Base-by-base conservation (phyloP, 2,797 vertebrate species). In the Salarias fasciatus region DNA sequence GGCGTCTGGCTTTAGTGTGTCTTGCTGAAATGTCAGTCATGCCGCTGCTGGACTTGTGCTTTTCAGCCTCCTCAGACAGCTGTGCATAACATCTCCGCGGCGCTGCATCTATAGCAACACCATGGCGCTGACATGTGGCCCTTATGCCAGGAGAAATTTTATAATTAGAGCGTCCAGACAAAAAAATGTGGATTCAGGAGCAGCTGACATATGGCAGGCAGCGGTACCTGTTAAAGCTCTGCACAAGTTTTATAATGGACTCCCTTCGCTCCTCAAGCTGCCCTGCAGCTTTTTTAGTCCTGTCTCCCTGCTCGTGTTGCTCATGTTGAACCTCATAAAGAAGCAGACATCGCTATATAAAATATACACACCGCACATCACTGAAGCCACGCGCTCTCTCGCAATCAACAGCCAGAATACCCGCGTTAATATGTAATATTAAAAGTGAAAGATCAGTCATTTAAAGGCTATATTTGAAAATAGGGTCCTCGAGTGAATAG, bases 81-180 rank as follows among this genome's bases (percentile, higher is more conserved):
- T 56, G 37, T 38, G 59, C 63, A 75, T 81, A 37, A 63, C 52
- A 53, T 65, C 48, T 52, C 67, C 73, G 63, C 6, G 36, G 46
- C 60, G 51, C 65, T 79, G 74, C 66, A 61, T 79, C 69, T 60
- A 79, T 69, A 74, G 82, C 65, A 86, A 83, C 75, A 77, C 85
- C 74, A 68, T 75, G 72, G 78, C 79, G 77, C 88, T 85, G 82
- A 80, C 63, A 89, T 84, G 87, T 69, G 64, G 78, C 62, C 62
- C 67, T 85, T 68, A 88, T 65, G 79, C 77, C 60, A 76, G 81
- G 65, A 86, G 79, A 85, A 80, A 79, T 79, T 72, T 89, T 81
- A 85, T 91, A 92, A 93, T 92, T 92, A 86, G 88, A 65, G 70
- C 60, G 67, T 72, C 69, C 72, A 82, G 84, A 86, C 72, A 86